Evolutionary conservation across 2,888 invertebrate species (phyloP).

Genomic region (Caenorhabditis imperialis): DNA sequence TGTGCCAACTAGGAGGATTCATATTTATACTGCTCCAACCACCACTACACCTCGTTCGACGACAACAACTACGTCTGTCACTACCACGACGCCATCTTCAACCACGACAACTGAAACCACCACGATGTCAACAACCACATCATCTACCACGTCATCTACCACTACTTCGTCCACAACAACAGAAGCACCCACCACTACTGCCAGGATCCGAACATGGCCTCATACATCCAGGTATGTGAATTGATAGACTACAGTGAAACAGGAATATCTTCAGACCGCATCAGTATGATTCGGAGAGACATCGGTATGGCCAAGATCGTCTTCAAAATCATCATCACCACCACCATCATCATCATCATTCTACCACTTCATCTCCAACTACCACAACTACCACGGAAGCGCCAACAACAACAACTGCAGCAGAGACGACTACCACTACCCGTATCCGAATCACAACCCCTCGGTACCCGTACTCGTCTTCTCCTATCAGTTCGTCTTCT

Average conservation of each 20-base stretch:
- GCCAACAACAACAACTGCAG: not conserved
- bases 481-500: slow-evolving; percentile 11
- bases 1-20: slow-evolving; percentile 15
- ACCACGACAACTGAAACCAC: slow-evolving; percentile 10
- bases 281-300: slow-evolving; percentile 33
- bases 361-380: slow-evolving; percentile 5
- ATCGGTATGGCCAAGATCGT: slow-evolving; percentile 30
- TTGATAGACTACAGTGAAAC: no score
- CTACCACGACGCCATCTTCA: not conserved
- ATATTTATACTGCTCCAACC: not conserved
- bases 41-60: not conserved
- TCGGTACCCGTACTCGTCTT: slow-evolving; percentile 8
- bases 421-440: slow-evolving; percentile 15
- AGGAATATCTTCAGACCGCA: slow-evolving; percentile 13
- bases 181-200: slow-evolving; percentile 9
- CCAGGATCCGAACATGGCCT: slow-evolving; percentile 30
- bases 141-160: slow-evolving; percentile 4
- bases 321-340: slow-evolving; percentile 38
- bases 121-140: slow-evolving; percentile 8
- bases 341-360: slow-evolving; percentile 29
- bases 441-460: slow-evolving; percentile 30
- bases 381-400: slow-evolving; percentile 5
- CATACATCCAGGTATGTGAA: slow-evolving; percentile 13
- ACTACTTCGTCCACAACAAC: slow-evolving; percentile 13
- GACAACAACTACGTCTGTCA: slow-evolving; percentile 12